These are phyloP conservation scores for Rhamnusium bicolor DNA, from an alignment of 2,888 invertebrate species.

Conservation along the genomic window DNA sequence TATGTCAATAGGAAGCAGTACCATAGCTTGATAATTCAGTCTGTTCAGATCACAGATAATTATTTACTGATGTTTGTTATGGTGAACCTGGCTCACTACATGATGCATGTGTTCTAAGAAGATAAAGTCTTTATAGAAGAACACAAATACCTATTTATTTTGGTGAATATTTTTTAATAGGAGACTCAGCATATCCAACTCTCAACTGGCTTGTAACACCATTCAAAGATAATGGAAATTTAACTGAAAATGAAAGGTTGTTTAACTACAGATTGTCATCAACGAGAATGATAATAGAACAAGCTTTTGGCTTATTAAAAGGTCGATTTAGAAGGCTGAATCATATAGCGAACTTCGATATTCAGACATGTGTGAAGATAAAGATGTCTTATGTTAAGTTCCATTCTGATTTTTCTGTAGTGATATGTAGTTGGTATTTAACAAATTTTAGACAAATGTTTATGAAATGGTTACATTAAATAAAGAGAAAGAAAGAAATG, in stretches of 20 bases:
- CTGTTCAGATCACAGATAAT: too few species aligned
- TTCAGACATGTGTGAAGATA: too few species aligned
- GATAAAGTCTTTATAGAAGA: neutral
- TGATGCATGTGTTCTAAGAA: slow-evolving; percentile 8
- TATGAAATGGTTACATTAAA: too few species aligned
- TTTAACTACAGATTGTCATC: neutral
- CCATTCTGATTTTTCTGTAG: too few species aligned
- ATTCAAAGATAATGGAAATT: neutral
- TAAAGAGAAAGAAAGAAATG: too few species aligned
- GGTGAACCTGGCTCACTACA: slow-evolving; percentile 10
- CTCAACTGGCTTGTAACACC: neutral
- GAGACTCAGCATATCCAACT: neutral
- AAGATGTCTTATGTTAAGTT: too few species aligned
- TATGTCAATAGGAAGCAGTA: too few species aligned
- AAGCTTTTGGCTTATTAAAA: neutral
- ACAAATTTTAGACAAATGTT: too few species aligned
- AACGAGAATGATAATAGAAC: neutral
- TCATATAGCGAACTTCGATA: neutral
- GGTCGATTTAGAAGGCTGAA: neutral
- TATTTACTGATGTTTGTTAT: slow-evolving; percentile 1
- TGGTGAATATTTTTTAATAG: neutral
- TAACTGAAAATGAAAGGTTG: neutral
- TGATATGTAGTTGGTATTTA: too few species aligned
- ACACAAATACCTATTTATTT: neutral
- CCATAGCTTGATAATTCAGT: too few species aligned